phyloP scores from a whole-genome alignment of 2,888 invertebrate genomes.

The Ligdia adustata region DNA sequence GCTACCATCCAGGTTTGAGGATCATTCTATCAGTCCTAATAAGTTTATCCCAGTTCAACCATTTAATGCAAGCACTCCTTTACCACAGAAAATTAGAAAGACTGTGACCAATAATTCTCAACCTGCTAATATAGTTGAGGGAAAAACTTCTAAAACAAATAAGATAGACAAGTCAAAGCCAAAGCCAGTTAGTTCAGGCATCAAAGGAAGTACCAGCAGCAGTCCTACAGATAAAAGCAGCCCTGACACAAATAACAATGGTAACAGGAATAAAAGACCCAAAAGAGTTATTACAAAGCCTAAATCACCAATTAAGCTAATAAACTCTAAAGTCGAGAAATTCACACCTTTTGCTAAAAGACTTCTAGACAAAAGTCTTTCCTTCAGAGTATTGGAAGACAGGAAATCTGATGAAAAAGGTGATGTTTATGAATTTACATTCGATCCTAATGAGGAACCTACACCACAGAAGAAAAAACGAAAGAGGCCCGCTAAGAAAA shows the following conservation, averaged over 20 bases:
- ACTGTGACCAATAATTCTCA: background rate
- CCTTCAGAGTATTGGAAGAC: slow-evolving; percentile 59
- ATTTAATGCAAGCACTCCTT: slow-evolving; percentile 67
- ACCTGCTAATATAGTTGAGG: slow-evolving; percentile 24
- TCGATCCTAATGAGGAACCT: slow-evolving; percentile 75
- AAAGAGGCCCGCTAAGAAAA: slow-evolving; percentile 56
- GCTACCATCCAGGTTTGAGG: slow-evolving; percentile 66
- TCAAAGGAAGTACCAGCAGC: slow-evolving; percentile 6
- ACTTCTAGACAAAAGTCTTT: slow-evolving; percentile 45
- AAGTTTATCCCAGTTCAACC: slow-evolving; percentile 63
- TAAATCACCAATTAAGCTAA: slow-evolving; percentile 29
- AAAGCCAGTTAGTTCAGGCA: slow-evolving; percentile 10
- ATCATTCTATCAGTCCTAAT: slow-evolving; percentile 65
- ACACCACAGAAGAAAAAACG: slow-evolving; percentile 68
- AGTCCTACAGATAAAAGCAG: slow-evolving; percentile 36
- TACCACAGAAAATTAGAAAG: slow-evolving; percentile 41
- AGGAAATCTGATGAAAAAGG: slow-evolving; percentile 44
- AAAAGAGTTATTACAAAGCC: slow-evolving; percentile 17
- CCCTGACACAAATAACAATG: slow-evolving; percentile 61
- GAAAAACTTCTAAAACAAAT: slow-evolving; percentile 1
- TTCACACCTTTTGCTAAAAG: slow-evolving; percentile 34
- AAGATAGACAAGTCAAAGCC: slow-evolving; percentile 12
- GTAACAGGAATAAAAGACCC: slow-evolving; percentile 29
- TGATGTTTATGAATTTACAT: slow-evolving; percentile 78
- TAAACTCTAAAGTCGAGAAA: slow-evolving; percentile 23